Base-by-base conservation (phyloP, 1,140 invertebrate species). In the Panagrolaimus sp. region DNA sequence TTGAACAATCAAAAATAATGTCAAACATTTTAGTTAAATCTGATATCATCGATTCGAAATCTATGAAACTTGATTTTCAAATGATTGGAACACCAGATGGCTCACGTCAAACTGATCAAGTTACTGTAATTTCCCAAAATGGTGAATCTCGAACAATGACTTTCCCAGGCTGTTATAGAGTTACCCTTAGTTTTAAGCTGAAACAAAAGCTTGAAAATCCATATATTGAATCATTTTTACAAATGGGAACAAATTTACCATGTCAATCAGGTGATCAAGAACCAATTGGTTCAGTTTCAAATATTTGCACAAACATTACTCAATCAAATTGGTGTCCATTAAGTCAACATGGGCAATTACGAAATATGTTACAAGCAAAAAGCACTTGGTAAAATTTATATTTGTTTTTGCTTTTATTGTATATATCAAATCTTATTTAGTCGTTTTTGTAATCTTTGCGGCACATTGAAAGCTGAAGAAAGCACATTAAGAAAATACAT, bases 121-220 rank as follows among this genome's bases (percentile, higher is more conserved):
- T 69, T 23, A 72, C 70, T 11, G 65, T 75, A 3, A 71, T 74
- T 25, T 66, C 70, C n/a, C 47, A 71, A 14, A 68, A 70, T 67
- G 73, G 73, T 38, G 69, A 71, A 66, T 61, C 65, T 9, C 42
- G 64, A 5, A 57, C 51, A 20, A 67, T 75, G 14, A 47, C 57
- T 47, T 75, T 75, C 69, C 73, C 73, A n/a, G 72, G 69, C 23
- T 75, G 73, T 61, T 75, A 75, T 46, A 44, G 66, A 53, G 69
- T 71, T 16, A 47, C 51, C 16, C 63, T 75, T 3, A 71, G 48
- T 64, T 73, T 75, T 48, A 65, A 65, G 25, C 65, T 75, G 65
- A 66, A 71, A 16, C 47, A 63, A 63, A 63, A 62, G 5, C 51
- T 75, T 8, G 69, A 66, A 27, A 75, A 75, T 64, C 73, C 73